phyloP scores from a whole-genome alignment of 1,140 invertebrate genomes.

The Subanguina moxae region DNA sequence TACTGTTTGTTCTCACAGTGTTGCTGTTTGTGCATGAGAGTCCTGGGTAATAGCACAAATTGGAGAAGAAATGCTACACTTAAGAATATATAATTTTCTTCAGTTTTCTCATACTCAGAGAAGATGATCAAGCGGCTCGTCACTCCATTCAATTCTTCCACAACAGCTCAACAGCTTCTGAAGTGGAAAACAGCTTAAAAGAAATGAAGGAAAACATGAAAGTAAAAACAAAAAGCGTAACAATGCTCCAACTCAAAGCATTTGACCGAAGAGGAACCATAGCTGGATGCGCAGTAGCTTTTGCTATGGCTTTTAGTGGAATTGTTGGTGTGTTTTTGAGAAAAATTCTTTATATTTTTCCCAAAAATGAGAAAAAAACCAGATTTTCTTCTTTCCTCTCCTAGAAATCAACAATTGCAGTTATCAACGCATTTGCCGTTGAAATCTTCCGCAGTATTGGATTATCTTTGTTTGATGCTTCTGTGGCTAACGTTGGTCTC shows the following conservation, averaged over 20 bases:
- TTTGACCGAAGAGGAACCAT: constrained; percentile 10
- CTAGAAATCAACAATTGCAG: no score
- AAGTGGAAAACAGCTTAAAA: constrained; percentile 13
- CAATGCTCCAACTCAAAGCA: constrained; percentile 2
- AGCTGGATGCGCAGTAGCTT: constrained; percentile 30
- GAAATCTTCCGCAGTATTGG: constrained; percentile 49
- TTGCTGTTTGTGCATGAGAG: constrained; percentile 44
- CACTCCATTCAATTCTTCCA: constrained; percentile 41
- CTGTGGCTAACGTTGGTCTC: constrained; percentile 48
- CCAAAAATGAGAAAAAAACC: constrained; percentile 11
- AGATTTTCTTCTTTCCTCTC: no score
- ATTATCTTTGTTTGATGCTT: constrained; percentile 40
- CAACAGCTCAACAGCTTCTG: constrained; percentile 19
- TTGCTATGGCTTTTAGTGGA: constrained; percentile 55
- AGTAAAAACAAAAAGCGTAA: constrained; percentile 13
- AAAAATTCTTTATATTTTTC: neutral
- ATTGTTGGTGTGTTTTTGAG: constrained; percentile 42
- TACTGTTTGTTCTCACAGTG: constrained; percentile 31
- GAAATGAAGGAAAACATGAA: constrained; percentile 41
- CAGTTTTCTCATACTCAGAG: constrained; percentile 38
- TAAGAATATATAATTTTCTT: neutral
- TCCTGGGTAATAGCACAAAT: constrained; percentile 33
- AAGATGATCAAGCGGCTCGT: constrained; percentile 25
- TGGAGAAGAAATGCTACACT: neutral
- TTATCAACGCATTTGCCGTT: constrained; percentile 55